Evolutionary conservation across 2,113 vertebrate genomes (phyloP).

Genomic region (Uria lomvia): DNA sequence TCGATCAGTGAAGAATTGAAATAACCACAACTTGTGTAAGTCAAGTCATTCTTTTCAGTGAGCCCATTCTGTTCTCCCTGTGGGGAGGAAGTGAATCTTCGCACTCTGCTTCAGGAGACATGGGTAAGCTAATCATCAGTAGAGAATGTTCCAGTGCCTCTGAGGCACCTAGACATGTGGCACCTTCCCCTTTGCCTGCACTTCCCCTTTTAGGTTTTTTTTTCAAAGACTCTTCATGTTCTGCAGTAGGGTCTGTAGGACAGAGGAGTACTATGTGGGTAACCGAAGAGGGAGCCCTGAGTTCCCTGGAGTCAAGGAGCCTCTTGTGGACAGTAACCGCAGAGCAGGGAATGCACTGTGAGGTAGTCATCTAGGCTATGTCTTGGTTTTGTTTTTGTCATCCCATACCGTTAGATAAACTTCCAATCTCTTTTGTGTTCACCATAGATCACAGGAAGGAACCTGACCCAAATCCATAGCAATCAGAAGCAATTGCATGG

Average conservation of each 20-base stretch:
- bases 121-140: background rate
- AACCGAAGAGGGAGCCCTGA: background rate
- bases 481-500: background rate
- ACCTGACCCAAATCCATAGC: background rate
- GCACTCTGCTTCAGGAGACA: background rate
- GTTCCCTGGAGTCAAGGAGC: rapidly evolving
- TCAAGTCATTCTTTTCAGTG: background rate
- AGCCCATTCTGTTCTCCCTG: background rate
- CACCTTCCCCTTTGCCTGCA: background rate
- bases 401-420: background rate
- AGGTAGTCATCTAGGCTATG: background rate
- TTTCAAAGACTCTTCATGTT: background rate
- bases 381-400: background rate
- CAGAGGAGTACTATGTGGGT: background rate
- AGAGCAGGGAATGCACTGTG: background rate
- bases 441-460: background rate
- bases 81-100: background rate
- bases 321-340: background rate
- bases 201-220: background rate
- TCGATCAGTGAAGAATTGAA: background rate
- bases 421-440: background rate
- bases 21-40: background rate
- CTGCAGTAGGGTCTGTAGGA: background rate
- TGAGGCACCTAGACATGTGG: background rate
- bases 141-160: background rate